Evolutionary conservation across 2,113 vertebrate genomes (phyloP).

Genomic region (Pogona vitticeps): DNA sequence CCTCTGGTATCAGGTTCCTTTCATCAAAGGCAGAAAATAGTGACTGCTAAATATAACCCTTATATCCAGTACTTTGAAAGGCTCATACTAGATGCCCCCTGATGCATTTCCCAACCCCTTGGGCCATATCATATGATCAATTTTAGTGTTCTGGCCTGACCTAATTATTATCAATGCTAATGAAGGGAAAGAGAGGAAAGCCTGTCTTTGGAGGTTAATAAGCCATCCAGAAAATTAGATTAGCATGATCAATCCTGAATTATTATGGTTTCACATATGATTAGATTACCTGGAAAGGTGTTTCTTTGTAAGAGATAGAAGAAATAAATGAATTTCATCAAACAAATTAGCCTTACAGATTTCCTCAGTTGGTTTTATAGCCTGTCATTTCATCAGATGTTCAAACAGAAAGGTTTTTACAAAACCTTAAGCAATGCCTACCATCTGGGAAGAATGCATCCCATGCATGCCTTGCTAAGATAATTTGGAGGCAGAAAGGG

Average conservation of each 20-base stretch:
- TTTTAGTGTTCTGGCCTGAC: constrained; percentile 68
- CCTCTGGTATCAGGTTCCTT: constrained; percentile 38
- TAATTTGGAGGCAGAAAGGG: not conserved
- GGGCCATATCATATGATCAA: constrained; percentile 65
- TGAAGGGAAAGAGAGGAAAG: constrained; percentile 76
- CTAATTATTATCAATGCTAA: constrained; percentile 74
- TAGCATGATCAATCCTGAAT: constrained; percentile 75
- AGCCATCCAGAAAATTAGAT: constrained; percentile 78
- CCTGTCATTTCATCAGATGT: constrained; percentile 43
- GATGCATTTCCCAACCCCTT: constrained; percentile 56
- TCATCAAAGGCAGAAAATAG: constrained; percentile 53
- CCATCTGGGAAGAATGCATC: not conserved
- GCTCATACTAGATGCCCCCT: constrained; percentile 54
- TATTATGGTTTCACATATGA: constrained; percentile 72
- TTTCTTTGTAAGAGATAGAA: constrained; percentile 43
- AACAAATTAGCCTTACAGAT: constrained; percentile 48
- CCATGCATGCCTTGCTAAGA: not conserved
- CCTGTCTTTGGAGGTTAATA: constrained; percentile 77
- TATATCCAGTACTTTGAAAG: constrained; percentile 50
- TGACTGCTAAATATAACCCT: constrained; percentile 49
- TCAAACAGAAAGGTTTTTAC: constrained; percentile 43
- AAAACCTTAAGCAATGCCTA: constrained; percentile 41
- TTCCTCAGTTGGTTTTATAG: constrained; percentile 46
- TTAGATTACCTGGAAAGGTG: constrained; percentile 73
- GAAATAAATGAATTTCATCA: constrained; percentile 49